phyloP scores from a whole-genome alignment of 2,888 invertebrate species.

The Desoria tigrina region DNA sequence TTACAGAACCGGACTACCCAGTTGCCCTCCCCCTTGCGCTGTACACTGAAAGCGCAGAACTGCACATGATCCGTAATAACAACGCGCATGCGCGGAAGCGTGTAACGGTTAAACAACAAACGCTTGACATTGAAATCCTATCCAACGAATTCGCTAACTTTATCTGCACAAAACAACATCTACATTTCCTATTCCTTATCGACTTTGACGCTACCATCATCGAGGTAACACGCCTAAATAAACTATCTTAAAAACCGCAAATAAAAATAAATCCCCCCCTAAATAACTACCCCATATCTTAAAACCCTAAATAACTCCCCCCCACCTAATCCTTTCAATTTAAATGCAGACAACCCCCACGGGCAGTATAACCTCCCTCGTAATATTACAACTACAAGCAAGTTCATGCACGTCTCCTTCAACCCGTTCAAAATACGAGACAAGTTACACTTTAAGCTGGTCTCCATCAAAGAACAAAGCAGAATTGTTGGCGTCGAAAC shows the following conservation, averaged over 20 bases:
- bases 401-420: slow-evolving; percentile 44
- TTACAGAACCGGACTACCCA: slow-evolving; percentile 41
- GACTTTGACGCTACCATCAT: slow-evolving; percentile 57
- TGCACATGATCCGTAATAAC: slow-evolving; percentile 61
- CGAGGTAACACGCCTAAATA: too few species aligned
- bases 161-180: slow-evolving; percentile 63
- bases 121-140: slow-evolving; percentile 67
- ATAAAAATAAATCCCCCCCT: too few species aligned
- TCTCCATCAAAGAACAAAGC: too few species aligned
- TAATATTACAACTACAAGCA: slow-evolving; percentile 63
- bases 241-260: too few species aligned
- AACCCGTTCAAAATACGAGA: slow-evolving; percentile 3
- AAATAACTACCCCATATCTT: too few species aligned
- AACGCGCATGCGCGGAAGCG: slow-evolving; percentile 32
- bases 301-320: too few species aligned
- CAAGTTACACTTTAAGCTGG: slow-evolving; percentile 1
- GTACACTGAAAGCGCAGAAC: slow-evolving; percentile 67
- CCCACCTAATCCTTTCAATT: slow-evolving; percentile 53
- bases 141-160: slow-evolving; percentile 66
- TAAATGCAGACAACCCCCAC: slow-evolving; percentile 62
- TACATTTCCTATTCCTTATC: slow-evolving; percentile 55
- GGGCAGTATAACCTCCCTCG: slow-evolving; percentile 62
- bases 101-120: slow-evolving; percentile 61
- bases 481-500: too few species aligned
- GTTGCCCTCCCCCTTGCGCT: slow-evolving; percentile 70